Base-by-base conservation (phyloP, 2,113 vertebrate species). In the Burhinus bistriatus region DNA sequence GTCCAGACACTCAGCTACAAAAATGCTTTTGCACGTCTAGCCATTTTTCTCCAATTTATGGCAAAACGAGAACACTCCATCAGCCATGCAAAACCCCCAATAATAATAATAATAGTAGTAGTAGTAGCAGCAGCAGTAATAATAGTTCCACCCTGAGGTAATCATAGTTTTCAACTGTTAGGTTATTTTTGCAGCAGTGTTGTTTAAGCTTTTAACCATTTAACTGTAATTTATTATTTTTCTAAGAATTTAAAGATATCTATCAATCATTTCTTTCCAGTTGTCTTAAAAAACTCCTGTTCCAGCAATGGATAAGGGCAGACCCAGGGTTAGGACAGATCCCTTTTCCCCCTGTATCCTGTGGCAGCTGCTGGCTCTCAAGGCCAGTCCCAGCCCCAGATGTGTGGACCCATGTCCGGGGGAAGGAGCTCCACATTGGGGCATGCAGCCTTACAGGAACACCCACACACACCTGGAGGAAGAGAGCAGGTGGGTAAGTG, bases 391-490 rank as follows among this genome's bases (percentile, higher is more conserved):
- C 10, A 66, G 34, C 9, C 12, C 17, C 19, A 75, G 69, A 32
- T 22, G 11, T 61, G 34, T 42, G 34, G 23, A 22, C 9, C 16
- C 6, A 9, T 4, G 62, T 21, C 19, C 10, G 44, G 15, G 30
- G 44, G 55, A 69, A 57, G 49, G 14, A 72, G 32, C 29, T 69
- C 71, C 9, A 4, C 34, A 30, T 1, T 11, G 44, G n/a, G 49
- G 2, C 15, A 20, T 8, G 10, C 15, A 85, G 51, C 51, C 78
- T 45, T 51, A 54, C 58, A 44, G 49, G 29, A 72, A 21, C 12
- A 1, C 9, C 2, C 9, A 1, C 13, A 2, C 17, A 65, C 16
- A 57, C 9, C 10, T 6, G 14, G 29, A 76, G 29, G 34, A 72
- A 58, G 45, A 70, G 14, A 36, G 20, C 0, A 2, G 18, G 16